Percentiles rank a stretch among this genome's conserved stretches.
phyloP scores from a whole-genome alignment of 2,888 invertebrate species.

The Ceramica pisi region DNA sequence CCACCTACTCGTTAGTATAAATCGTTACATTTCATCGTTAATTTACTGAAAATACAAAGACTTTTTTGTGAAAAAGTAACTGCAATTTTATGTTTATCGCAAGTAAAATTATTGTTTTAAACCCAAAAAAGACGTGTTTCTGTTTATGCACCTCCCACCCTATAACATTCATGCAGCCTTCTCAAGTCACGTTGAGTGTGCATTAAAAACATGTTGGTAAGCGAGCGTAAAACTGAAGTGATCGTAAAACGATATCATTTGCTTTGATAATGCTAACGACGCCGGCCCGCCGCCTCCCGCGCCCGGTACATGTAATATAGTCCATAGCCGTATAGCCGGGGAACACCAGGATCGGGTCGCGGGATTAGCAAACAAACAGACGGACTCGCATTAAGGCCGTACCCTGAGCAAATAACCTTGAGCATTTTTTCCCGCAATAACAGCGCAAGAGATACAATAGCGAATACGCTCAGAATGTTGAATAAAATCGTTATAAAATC shows the following conservation, averaged over 20 bases:
- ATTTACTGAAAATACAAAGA: background rate
- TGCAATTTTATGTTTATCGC: background rate
- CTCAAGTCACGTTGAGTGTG: background rate
- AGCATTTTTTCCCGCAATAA: no score
- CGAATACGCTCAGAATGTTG: no score
- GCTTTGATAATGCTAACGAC: conserved; percentile 53
- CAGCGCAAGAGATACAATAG: no score
- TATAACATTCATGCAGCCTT: background rate
- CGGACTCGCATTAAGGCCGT: conserved; percentile 62
- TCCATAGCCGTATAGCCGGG: conserved; percentile 6
- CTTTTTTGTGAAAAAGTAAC: background rate
- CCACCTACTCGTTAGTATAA: no score
- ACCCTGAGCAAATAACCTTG: no score
- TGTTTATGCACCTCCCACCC: background rate
- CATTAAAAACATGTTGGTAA: conserved; percentile 44
- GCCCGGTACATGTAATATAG: background rate
- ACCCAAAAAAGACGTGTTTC: background rate
- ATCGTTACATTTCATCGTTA: background rate
- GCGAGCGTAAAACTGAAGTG: conserved; percentile 49
- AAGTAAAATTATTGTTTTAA: background rate
- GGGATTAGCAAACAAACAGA: conserved; percentile 59
- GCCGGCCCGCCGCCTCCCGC: conserved; percentile 21
- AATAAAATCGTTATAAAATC: no score
- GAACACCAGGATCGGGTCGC: conserved; percentile 15
- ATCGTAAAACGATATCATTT: conserved; percentile 60